Evolutionary conservation across 2,888 invertebrate species (phyloP).

Genomic region (Argyresthia albistria): DNA sequence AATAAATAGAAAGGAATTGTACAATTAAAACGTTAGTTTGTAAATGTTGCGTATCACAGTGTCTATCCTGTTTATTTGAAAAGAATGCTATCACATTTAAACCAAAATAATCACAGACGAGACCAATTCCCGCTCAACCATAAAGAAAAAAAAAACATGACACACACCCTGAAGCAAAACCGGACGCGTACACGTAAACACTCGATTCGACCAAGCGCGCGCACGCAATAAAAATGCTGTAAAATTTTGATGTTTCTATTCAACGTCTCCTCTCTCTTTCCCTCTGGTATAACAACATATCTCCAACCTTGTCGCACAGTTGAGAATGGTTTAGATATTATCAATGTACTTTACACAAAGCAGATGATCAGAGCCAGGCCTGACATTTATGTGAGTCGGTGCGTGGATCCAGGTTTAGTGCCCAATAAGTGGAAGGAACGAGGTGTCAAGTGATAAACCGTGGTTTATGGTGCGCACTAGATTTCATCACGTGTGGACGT

Average conservation of each 20-base stretch:
- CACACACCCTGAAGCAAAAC: constrained; percentile 14
- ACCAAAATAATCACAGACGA: too few species aligned
- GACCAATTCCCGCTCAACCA: too few species aligned
- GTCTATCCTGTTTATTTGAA: too few species aligned
- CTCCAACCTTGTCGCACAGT: constrained; percentile 27
- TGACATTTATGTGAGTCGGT: constrained; percentile 68
- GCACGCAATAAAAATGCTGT: constrained; percentile 67
- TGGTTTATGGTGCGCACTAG: background rate
- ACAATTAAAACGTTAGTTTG: too few species aligned
- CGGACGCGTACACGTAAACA: constrained; percentile 63
- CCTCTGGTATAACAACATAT: constrained; percentile 14
- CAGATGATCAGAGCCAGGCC: constrained; percentile 55
- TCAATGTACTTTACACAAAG: constrained; percentile 72
- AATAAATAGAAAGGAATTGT: too few species aligned
- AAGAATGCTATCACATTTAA: too few species aligned
- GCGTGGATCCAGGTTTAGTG: constrained; percentile 31
- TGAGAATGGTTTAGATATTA: constrained; percentile 64
- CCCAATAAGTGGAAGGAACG: constrained; percentile 12
- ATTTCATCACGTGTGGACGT: background rate
- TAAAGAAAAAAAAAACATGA: too few species aligned
- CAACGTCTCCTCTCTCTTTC: constrained; percentile 34
- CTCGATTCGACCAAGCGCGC: constrained; percentile 29
- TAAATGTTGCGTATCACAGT: too few species aligned
- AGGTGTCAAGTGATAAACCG: constrained; percentile 53
- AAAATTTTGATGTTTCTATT: constrained; percentile 73